Evolutionary conservation across 2,888 invertebrate species (phyloP), one percentile per base, ranked within the genome.

Genomic region (Elysia crispata): DNA sequence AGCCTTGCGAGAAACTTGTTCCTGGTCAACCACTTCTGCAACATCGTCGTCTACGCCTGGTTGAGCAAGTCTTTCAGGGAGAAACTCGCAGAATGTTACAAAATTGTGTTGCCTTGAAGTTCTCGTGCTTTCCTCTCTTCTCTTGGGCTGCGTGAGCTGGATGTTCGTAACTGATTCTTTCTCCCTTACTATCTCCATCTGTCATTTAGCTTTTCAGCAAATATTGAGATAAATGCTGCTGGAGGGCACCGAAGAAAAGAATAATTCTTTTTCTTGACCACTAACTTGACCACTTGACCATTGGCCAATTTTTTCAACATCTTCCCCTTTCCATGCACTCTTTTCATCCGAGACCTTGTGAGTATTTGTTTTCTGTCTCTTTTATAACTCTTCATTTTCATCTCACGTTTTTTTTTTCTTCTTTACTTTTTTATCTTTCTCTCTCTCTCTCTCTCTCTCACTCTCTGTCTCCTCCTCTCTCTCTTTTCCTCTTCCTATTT

Each of bases 11-110:
- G 72, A 8, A 69, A 80, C 66, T 62, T 80, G 33, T 80, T 80
- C 23, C 33, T 80, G 66, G 72, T 80, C 31, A 80, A 80, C 57
- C 80, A 80, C 30, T 76, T 80, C 73, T 80, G 76, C 31, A 80
- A 80, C 72, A 73, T 80, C 31, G 11, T 80, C 18, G 76, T 80
- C n/a, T 80, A 80, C 66, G 49, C 57, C 0, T 50, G 72, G 13
- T 33, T 80, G 15, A 80, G 80, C 50, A 64, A 76, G 28, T 80
- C 80, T 1, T 80, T 80, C 62, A 28, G 80, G n/a, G 80, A 80
- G 23, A 80, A 80, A 41, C 62, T 80, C 64, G 18, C 41, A 15
- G 64, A 76, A 11, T 80, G 75, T 31, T 80, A 76, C 50, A 67
- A 49, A 15, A 66, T 1, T 1, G 60, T 64, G 13, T 1, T 18